Percentiles rank a stretch among this genome's conserved stretches.
Conservation (phyloP, 2,888 invertebrate species). For the Zaprionus obscuricornis region DNA sequence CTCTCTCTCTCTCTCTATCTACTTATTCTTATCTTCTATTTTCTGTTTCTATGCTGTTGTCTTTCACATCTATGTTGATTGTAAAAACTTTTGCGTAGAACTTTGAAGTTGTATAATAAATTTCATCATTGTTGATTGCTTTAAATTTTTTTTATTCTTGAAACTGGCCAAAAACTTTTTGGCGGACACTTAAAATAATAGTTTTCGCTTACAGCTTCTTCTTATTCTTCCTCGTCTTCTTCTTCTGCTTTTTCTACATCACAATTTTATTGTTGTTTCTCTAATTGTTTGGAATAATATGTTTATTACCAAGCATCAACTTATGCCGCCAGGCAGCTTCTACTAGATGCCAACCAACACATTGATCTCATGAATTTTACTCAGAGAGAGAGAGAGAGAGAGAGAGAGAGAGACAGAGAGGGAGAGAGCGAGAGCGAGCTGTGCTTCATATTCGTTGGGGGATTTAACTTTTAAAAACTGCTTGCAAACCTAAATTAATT, state of each 20-base stretch:
- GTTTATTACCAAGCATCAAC: conserved; percentile 24
- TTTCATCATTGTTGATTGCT: conserved; percentile 68
- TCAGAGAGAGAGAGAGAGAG: no score
- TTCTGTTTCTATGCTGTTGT: conserved; percentile 20
- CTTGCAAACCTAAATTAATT: conserved; percentile 54
- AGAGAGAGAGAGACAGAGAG: no score
- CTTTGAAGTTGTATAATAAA: conserved; percentile 64
- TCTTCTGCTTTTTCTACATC: no score
- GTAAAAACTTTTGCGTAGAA: conserved; percentile 51
- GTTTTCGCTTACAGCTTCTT: conserved; percentile 26
- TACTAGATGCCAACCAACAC: no score
- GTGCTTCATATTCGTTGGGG: conserved; percentile 10
- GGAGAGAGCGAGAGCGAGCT: no score
- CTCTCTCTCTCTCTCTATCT: neutral
- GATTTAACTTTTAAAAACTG: conserved; percentile 43
- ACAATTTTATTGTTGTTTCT: conserved; percentile 15
- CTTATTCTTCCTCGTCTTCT: neutral
- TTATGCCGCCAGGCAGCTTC: no score
- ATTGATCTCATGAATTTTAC: no score
- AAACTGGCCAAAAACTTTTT: conserved; percentile 46
- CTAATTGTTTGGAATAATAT: conserved; percentile 43
- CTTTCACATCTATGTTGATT: conserved; percentile 54
- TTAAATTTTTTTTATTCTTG: conserved; percentile 37
- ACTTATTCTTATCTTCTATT: no score
- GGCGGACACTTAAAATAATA: conserved; percentile 34